phyloP scores from a whole-genome alignment of 2,113 vertebrate genomes.

The Tragelaphus buxtoni region DNA sequence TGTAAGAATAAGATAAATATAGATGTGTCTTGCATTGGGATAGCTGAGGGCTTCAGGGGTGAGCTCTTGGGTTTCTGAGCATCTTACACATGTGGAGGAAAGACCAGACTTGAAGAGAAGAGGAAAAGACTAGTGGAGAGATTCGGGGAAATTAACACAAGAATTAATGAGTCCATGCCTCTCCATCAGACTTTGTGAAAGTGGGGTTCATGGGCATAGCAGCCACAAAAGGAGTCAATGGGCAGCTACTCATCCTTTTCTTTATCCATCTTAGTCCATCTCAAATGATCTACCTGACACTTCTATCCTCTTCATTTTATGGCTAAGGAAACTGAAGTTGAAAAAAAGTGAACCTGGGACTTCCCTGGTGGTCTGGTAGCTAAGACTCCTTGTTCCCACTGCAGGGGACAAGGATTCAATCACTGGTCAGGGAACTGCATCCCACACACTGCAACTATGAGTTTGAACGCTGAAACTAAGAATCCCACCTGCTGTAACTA shows the following conservation, averaged over 20 bases:
- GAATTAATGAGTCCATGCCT: too few relatives aligned
- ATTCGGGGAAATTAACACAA: too few relatives aligned
- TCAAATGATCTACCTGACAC: not conserved
- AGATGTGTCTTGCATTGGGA: fast-evolving
- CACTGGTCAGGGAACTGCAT: not conserved
- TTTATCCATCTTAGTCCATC: not conserved
- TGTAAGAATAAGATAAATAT: not conserved
- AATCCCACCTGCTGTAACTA: not conserved
- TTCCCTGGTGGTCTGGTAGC: not conserved
- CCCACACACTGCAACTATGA: not conserved
- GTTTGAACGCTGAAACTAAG: not conserved
- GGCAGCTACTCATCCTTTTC: not conserved
- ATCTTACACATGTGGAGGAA: not conserved
- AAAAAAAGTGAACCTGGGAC: not conserved
- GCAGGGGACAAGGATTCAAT: not conserved
- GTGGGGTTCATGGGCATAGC: not conserved
- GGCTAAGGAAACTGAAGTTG: not conserved
- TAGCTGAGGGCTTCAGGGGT: fast-evolving
- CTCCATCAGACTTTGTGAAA: fast-evolving
- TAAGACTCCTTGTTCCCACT: not conserved
- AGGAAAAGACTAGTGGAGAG: not conserved
- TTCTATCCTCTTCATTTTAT: not conserved
- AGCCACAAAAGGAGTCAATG: not conserved
- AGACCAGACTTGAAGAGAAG: not conserved
- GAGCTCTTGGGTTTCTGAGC: not conserved